Evolutionary conservation across 2,797 vertebrate genomes (phyloP).

Genomic region (Enteromius paludinosus): DNA sequence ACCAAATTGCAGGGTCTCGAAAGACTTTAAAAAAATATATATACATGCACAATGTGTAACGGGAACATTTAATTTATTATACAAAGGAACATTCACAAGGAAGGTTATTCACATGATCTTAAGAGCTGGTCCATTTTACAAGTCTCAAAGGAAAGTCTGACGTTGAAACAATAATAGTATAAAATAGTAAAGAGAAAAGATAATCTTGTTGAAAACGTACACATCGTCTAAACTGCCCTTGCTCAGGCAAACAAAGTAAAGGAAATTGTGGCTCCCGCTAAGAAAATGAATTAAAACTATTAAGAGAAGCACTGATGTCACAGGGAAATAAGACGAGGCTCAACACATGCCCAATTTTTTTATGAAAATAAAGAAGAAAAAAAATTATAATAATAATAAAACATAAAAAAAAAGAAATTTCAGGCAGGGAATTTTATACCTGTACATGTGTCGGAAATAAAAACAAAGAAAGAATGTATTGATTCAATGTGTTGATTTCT

Average conservation of each 20-base stretch:
- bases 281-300: constrained; percentile 45
- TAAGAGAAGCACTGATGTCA: constrained; percentile 24
- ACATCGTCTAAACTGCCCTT: constrained; percentile 26
- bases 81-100: constrained; percentile 71
- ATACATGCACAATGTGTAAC: constrained; percentile 28
- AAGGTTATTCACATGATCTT: constrained; percentile 66
- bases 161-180: constrained; percentile 52
- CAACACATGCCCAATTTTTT: not conserved
- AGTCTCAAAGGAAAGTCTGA: constrained; percentile 56
- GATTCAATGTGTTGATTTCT: constrained; percentile 20
- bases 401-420: constrained; percentile 11
- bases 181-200: constrained; percentile 53
- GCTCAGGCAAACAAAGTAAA: constrained; percentile 22
- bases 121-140: constrained; percentile 66
- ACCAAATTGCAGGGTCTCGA: not conserved
- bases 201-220: constrained; percentile 26
- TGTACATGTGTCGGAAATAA: constrained; percentile 45
- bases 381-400: not conserved
- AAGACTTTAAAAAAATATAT: not conserved
- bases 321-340: constrained; percentile 10
- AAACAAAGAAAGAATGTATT: constrained; percentile 33
- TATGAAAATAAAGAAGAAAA: constrained; percentile 30
- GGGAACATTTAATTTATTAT: constrained; percentile 70
- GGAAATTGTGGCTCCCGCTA: constrained; percentile 26
- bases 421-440: constrained; percentile 28